Evolutionary conservation across 2,113 vertebrate genomes (phyloP).

Genomic region (Oceanites oceanicus): DNA sequence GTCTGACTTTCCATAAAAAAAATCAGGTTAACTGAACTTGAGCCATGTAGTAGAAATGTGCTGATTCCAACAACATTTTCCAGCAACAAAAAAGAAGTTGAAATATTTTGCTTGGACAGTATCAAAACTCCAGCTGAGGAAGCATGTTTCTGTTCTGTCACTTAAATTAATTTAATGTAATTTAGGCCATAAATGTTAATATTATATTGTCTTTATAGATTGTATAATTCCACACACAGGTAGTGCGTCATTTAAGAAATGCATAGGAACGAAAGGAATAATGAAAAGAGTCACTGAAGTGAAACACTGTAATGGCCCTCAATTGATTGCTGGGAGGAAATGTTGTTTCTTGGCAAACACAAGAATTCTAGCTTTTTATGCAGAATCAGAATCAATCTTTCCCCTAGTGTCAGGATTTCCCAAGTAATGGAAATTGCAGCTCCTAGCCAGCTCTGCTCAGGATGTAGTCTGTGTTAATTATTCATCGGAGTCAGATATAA

Average conservation of each 20-base stretch:
- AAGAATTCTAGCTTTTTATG: background rate
- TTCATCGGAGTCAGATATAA: background rate
- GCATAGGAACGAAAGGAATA: background rate
- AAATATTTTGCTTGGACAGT: constrained; percentile 33
- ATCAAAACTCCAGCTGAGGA: background rate
- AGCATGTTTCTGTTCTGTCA: background rate
- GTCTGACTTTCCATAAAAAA: background rate
- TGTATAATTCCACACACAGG: background rate
- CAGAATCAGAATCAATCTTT: background rate
- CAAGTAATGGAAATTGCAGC: background rate
- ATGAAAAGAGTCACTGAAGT: background rate
- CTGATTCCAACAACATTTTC: constrained; percentile 26
- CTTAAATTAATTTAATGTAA: background rate
- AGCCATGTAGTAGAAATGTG: constrained; percentile 28
- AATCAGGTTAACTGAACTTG: background rate
- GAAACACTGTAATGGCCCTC: background rate
- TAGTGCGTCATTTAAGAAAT: background rate
- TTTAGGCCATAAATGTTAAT: background rate
- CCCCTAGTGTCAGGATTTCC: background rate
- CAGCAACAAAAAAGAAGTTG: background rate
- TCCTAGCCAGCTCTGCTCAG: background rate
- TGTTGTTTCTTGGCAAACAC: background rate
- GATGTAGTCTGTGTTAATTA: background rate
- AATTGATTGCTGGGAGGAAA: background rate
- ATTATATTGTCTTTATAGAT: background rate